A percentile compares a stretch with the other conserved stretches of the same genome.
Conservation (phyloP, 2,113 vertebrate species). For the Mesoclemmys tuberculata region DNA sequence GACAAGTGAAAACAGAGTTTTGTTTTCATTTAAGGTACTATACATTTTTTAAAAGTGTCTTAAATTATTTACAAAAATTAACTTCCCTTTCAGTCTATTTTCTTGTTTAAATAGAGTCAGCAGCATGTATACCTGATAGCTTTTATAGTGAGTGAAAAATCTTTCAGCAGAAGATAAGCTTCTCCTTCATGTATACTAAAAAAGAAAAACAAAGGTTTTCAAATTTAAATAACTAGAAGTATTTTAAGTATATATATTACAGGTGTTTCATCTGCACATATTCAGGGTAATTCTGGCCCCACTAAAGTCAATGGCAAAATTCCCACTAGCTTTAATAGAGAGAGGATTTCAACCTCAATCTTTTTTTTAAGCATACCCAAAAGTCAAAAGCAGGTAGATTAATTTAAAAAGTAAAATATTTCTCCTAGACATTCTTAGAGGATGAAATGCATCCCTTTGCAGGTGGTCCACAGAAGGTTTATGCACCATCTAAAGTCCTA, state of each 20-base stretch:
- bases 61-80: background rate
- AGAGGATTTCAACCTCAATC: background rate
- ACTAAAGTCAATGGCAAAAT: background rate
- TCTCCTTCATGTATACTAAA: background rate
- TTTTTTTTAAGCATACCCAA: background rate
- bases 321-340: background rate
- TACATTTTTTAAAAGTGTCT: background rate
- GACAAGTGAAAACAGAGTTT: background rate
- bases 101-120: background rate
- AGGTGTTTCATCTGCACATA: background rate
- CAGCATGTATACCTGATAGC: conserved; percentile 22
- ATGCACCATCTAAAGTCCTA: background rate
- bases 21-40: background rate
- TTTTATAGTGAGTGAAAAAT: conserved; percentile 13
- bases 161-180: background rate
- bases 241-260: background rate
- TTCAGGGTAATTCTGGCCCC: background rate
- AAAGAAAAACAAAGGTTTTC: background rate
- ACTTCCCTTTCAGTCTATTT: background rate
- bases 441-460: background rate
- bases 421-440: background rate
- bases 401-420: background rate
- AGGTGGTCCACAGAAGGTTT: background rate
- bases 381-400: background rate
- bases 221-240: background rate